Conservation (phyloP, 1,140 invertebrate species). For the Temnothorax nylanderi region DNA sequence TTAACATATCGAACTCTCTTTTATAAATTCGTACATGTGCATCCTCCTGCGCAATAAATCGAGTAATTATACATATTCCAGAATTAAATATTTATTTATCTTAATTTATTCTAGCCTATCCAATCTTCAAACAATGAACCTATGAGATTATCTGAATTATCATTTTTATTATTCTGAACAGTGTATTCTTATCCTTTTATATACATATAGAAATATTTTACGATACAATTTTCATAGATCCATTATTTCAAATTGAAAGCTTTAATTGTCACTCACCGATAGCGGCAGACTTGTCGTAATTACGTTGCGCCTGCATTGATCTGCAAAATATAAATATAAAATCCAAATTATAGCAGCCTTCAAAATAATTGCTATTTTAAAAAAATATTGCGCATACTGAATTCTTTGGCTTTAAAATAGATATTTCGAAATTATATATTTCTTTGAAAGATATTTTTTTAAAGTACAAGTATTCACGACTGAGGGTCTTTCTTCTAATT, state of each 20-base stretch:
- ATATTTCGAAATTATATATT: not conserved
- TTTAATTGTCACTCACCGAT: not conserved
- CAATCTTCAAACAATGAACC: not conserved
- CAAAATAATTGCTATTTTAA: not conserved
- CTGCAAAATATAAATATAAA: not conserved
- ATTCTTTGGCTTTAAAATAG: not conserved
- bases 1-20: not conserved
- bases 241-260: not conserved
- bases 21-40: not conserved
- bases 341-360: not conserved
- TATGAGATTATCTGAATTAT: not conserved
- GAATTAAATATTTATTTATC: not conserved
- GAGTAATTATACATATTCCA: not conserved
- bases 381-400: not conserved
- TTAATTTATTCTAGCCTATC: not conserved
- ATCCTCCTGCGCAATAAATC: not conserved
- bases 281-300: not conserved
- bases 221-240: not conserved
- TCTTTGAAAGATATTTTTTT: not conserved
- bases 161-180: not conserved
- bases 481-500: not conserved
- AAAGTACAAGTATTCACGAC: not conserved
- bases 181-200: not conserved
- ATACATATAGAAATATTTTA: not conserved
- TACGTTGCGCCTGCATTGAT: not conserved